These are phyloP conservation scores for Drosophila rellima DNA, from an alignment of 2,888 invertebrate genomes.

Conservation along the genomic window DNA sequence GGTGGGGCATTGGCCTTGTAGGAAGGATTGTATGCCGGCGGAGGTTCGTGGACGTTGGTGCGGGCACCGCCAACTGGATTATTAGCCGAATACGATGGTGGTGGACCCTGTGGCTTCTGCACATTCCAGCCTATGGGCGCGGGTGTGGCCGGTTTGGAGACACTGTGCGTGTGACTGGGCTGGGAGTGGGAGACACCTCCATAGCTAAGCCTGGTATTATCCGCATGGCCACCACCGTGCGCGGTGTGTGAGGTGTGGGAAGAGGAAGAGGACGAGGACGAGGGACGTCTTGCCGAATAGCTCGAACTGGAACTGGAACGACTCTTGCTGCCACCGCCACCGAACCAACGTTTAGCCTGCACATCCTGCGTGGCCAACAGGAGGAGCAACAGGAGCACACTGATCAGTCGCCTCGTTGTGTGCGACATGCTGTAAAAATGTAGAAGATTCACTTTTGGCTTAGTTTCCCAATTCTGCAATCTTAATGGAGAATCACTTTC, in stretches of 20 bases:
- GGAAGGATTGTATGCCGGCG: slow-evolving; percentile 81
- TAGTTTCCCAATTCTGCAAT: neutral
- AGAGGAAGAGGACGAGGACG: slow-evolving; percentile 33
- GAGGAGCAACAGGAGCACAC: slow-evolving; percentile 51
- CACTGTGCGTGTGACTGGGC: slow-evolving; percentile 51
- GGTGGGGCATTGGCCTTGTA: slow-evolving; percentile 79
- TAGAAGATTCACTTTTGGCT: slow-evolving; percentile 2
- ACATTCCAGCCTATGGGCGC: slow-evolving; percentile 84
- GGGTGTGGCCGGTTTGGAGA: slow-evolving; percentile 15
- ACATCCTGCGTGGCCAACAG: slow-evolving; percentile 56
- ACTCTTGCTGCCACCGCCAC: slow-evolving; percentile 64
- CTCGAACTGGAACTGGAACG: slow-evolving; percentile 54
- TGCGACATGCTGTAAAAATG: slow-evolving; percentile 55
- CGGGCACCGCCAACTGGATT: slow-evolving; percentile 83
- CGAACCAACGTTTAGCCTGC: slow-evolving; percentile 71
- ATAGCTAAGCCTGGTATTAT: slow-evolving; percentile 74
- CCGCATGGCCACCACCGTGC: slow-evolving; percentile 30
- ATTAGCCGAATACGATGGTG: slow-evolving; percentile 82
- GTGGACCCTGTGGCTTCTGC: slow-evolving; percentile 83
- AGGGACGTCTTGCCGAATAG: slow-evolving; percentile 44
- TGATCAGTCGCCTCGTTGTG: slow-evolving; percentile 41
- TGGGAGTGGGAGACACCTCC: slow-evolving; percentile 50
- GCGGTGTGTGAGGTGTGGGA: slow-evolving; percentile 7
- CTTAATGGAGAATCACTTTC: slow-evolving; percentile 2
- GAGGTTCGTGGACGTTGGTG: slow-evolving; percentile 82